Evolutionary conservation across 2,888 invertebrate genomes (phyloP), one percentile per base, ranked within the genome.

Genomic region (Diarsia brunnea): DNA sequence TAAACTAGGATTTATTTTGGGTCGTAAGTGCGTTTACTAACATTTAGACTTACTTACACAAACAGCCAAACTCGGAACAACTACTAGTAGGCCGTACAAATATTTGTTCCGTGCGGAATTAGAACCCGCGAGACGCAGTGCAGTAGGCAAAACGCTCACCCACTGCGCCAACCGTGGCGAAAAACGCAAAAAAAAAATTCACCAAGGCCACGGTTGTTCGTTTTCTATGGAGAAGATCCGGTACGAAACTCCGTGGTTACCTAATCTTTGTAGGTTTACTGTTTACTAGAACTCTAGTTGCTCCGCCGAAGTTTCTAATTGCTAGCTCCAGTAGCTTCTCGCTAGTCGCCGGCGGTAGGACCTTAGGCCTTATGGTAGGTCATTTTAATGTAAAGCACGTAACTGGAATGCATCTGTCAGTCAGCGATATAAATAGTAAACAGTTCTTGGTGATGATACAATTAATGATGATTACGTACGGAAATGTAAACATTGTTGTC

Each of bases 301-400:
- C 4, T 2, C 24, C 14, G 14, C 5, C 5, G 24, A 24, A 55
- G 24, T 24, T 14, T 1, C 8, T 7, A 3, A 24, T 61, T 12
- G 3, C 61, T 38, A 38, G n/a, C 14, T 61, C 38, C 7, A 61
- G 5, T 38, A 12, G 61, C 12, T 21, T 38, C 31, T 38, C 38
- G 21, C 21, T 38, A 61, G 38, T 61, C 21, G 21, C 12, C 21
- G 3, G n/a, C 7, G 38, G 38, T 12, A 4, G 38, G 16, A 55
- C 55, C 1, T n/a, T 1, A 2, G 12, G 38, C 38, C 61, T 21
- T 21, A 27, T 19, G 7, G 49, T 1, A 14, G 49, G n/a, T 53
- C 31, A 51, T 77, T 70, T 61, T 27, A 10, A 84, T 81, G 64
- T 61, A 3, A 31, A 31, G 21, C 84, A 84, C 84, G 77, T 84